Conservation (phyloP, 2,113 vertebrate genomes). For the Drymodes brunneopygia region DNA sequence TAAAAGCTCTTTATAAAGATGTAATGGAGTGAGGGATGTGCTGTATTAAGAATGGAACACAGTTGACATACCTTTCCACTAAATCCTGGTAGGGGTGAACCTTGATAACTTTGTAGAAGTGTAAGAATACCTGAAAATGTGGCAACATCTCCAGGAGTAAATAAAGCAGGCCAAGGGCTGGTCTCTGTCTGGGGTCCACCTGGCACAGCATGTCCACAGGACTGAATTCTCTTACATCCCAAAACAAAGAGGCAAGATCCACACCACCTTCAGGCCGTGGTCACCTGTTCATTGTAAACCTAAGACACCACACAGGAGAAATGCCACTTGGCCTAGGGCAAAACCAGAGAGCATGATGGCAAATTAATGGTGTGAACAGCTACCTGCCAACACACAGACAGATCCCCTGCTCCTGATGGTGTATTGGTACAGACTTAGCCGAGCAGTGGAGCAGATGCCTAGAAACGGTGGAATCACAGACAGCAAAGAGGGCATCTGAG, state of each 20-base stretch:
- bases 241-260: background rate
- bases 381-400: fast-evolving
- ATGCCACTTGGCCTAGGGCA: background rate
- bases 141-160: background rate
- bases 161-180: background rate
- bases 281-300: background rate
- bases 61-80: background rate
- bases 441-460: background rate
- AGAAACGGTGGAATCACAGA: background rate
- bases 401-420: background rate
- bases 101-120: background rate
- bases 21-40: background rate
- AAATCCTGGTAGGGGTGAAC: background rate
- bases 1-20: background rate
- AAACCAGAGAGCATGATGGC: background rate
- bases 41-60: background rate
- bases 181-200: background rate
- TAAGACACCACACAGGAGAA: background rate
- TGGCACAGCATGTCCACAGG: background rate
- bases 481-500: background rate
- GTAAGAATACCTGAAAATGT: background rate
- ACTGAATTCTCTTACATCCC: background rate
- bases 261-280: background rate
- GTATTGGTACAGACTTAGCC: background rate
- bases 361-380: background rate